These are phyloP conservation scores for Microtus ochrogaster DNA, from an alignment of 2,113 vertebrate species.

Conservation along the genomic window DNA sequence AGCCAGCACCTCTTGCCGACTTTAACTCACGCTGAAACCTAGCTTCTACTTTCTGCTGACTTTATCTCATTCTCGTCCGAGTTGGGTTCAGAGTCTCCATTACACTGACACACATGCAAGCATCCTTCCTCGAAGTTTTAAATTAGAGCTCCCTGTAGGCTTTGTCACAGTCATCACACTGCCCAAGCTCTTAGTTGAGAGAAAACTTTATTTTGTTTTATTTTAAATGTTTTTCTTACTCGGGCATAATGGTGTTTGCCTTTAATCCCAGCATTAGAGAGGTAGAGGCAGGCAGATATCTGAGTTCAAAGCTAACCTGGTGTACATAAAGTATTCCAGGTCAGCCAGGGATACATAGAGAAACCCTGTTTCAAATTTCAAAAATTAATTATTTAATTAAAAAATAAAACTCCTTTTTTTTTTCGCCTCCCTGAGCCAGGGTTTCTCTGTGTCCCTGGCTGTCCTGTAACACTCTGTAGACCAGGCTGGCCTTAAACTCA, in stretches of 20 bases:
- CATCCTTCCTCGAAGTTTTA: constrained; percentile 10
- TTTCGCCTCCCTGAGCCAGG: not conserved
- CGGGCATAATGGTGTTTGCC: no score
- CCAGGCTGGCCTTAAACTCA: not conserved
- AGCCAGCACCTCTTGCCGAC: not conserved
- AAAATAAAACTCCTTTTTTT: not conserved
- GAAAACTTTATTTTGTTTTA: not conserved
- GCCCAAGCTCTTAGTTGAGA: not conserved
- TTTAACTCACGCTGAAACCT: not conserved
- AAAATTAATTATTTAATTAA: not conserved
- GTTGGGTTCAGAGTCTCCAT: not conserved
- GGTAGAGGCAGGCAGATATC: not conserved
- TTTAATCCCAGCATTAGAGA: not conserved
- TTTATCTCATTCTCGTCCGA: constrained; percentile 14
- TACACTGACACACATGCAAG: not conserved
- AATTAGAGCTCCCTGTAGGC: not conserved
- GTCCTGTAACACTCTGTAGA: not conserved
- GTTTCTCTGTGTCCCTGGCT: not conserved
- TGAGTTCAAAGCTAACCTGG: not conserved
- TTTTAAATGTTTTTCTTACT: not conserved
- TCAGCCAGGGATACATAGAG: not conserved
- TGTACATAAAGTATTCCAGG: not conserved
- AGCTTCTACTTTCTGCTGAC: not conserved
- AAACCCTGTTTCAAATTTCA: not conserved
- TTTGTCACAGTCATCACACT: not conserved